phyloP scores from a whole-genome alignment of 2,797 vertebrate genomes.

The Lindbergichthys nudifrons region DNA sequence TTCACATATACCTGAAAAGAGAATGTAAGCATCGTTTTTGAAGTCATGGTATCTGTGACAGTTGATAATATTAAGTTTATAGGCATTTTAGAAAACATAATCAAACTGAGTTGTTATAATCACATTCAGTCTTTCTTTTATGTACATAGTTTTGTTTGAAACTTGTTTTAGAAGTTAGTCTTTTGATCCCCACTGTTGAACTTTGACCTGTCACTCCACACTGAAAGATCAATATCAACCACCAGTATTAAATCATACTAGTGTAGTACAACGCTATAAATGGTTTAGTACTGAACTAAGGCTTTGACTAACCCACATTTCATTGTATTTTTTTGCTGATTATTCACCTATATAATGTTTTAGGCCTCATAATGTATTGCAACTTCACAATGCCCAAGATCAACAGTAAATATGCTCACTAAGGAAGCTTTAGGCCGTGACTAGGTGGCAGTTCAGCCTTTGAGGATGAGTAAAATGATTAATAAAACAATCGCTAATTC shows the following conservation, averaged over 20 bases:
- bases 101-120: background rate
- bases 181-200: conserved; percentile 47
- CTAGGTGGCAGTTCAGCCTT: background rate
- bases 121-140: background rate
- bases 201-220: conserved; percentile 62
- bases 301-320: background rate
- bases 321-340: background rate
- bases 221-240: conserved; percentile 33
- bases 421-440: background rate
- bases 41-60: background rate
- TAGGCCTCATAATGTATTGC: background rate
- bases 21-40: background rate
- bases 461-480: background rate
- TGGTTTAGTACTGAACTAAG: background rate
- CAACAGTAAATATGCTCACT: background rate
- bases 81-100: background rate
- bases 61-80: background rate
- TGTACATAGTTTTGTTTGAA: background rate
- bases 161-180: conserved; percentile 7
- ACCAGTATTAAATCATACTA: background rate
- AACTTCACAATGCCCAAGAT: background rate
- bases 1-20: background rate
- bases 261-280: background rate
- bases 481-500: background rate
- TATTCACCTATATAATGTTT: background rate